These are phyloP conservation scores for Paramisgurnus dabryanus DNA, from an alignment of 2,113 vertebrate species.

Conservation along the genomic window DNA sequence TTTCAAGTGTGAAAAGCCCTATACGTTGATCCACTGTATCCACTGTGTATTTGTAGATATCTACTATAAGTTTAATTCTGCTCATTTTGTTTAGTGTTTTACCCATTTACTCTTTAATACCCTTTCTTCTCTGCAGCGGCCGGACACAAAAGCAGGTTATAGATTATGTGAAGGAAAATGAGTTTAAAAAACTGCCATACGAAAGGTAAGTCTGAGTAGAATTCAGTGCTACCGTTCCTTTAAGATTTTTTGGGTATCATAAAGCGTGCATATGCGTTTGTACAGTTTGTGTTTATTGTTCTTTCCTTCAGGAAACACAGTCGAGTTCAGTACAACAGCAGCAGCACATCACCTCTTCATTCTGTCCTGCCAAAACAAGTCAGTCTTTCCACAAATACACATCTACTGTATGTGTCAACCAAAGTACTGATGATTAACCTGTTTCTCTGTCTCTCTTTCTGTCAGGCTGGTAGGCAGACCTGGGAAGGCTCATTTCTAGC, in stretches of 20 bases:
- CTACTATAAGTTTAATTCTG: too few species aligned
- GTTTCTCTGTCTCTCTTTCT: constrained; percentile 42
- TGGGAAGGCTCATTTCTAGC: constrained; percentile 75
- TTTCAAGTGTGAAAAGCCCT: too few species aligned
- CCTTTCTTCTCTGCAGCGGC: constrained; percentile 77
- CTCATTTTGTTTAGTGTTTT: not conserved
- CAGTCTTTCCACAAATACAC: constrained; percentile 64
- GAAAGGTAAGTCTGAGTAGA: constrained; percentile 81
- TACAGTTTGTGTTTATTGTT: constrained; percentile 48
- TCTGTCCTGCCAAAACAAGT: constrained; percentile 90
- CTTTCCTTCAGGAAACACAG: constrained; percentile 89
- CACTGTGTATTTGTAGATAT: not conserved
- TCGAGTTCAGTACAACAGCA: constrained; percentile 87
- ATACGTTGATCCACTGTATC: too few species aligned
- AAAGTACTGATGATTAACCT: not conserved
- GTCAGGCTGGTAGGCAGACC: constrained; percentile 74
- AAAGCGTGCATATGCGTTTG: not conserved
- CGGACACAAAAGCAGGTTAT: constrained; percentile 99
- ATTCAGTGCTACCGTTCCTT: not conserved
- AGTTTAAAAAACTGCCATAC: constrained; percentile 96
- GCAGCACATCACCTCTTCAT: constrained; percentile 81
- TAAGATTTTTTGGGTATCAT: not conserved
- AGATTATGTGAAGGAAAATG: constrained; percentile 93
- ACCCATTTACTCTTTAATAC: constrained; percentile 6
- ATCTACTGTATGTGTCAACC: not conserved